Evolutionary conservation across 2,888 invertebrate genomes (phyloP).

Genomic region (Clepsis dumicolana): DNA sequence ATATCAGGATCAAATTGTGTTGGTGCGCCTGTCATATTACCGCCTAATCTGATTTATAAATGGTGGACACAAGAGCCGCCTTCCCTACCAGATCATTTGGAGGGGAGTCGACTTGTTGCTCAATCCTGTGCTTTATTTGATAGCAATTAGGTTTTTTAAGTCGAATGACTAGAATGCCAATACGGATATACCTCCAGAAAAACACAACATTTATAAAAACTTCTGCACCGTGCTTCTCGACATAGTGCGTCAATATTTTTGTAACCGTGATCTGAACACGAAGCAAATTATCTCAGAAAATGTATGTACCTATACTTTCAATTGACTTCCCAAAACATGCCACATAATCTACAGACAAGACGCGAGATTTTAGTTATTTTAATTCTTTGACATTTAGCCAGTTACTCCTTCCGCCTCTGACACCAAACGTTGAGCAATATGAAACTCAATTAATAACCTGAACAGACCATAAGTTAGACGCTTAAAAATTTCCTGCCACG

Average conservation of each 20-base stretch:
- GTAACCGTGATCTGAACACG: too few species aligned
- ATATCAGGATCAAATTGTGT: slow-evolving; percentile 27
- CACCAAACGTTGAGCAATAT: neutral
- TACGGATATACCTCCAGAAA: too few species aligned
- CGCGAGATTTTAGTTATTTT: too few species aligned
- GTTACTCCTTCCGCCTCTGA: neutral
- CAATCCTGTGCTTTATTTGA: slow-evolving; percentile 3
- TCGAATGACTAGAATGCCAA: too few species aligned
- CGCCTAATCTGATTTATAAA: slow-evolving; percentile 40
- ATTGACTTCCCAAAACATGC: too few species aligned
- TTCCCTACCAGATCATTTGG: slow-evolving; percentile 36
- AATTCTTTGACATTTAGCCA: neutral
- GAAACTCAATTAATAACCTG: slow-evolving; percentile 22
- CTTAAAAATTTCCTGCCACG: slow-evolving; percentile 32
- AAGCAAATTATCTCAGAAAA: too few species aligned
- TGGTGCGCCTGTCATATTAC: slow-evolving; percentile 34
- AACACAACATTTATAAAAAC: too few species aligned
- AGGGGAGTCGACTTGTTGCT: slow-evolving; percentile 37
- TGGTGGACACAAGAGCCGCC: slow-evolving; percentile 29
- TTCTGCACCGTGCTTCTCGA: too few species aligned
- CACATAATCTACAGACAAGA: too few species aligned
- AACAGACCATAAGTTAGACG: slow-evolving; percentile 26
- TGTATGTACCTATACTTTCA: too few species aligned
- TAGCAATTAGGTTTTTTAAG: neutral
- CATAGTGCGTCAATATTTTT: too few species aligned